Conservation (phyloP, 2,888 invertebrate species). For the Ischnura elegans region DNA sequence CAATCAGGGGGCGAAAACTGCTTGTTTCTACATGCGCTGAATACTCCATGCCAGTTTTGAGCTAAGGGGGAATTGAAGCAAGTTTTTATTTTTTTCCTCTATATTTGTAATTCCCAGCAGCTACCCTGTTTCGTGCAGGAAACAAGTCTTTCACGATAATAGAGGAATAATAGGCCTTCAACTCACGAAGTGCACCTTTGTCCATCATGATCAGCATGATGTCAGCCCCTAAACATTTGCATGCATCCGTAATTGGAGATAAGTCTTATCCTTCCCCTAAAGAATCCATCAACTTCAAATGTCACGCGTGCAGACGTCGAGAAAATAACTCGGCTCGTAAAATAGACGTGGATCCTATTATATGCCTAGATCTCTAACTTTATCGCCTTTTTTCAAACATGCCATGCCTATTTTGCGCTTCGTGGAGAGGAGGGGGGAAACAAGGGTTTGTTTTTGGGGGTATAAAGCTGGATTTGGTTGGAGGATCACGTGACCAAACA, state of each 20-base stretch:
- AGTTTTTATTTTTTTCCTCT: too few relatives aligned
- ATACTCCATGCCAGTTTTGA: too few relatives aligned
- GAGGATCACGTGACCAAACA: slow-evolving; percentile 47
- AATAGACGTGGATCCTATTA: neutral
- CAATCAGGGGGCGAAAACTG: too few relatives aligned
- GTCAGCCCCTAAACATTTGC: neutral
- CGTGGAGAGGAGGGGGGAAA: neutral
- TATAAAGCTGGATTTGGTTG: neutral
- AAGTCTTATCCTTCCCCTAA: neutral
- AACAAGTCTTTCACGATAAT: neutral
- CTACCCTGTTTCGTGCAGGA: slow-evolving; percentile 24
- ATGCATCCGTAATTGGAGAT: slow-evolving; percentile 12
- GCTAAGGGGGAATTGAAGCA: too few relatives aligned
- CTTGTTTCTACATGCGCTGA: too few relatives aligned
- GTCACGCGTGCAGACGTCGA: slow-evolving; percentile 21
- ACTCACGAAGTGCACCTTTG: neutral
- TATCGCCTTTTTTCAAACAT: neutral
- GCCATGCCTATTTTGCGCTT: neutral
- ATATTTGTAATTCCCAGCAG: neutral
- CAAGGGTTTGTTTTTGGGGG: neutral
- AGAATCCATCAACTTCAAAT: slow-evolving; percentile 23
- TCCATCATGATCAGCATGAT: neutral
- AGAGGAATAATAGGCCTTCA: slow-evolving; percentile 5
- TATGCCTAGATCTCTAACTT: neutral
- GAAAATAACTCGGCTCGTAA: neutral